These are phyloP conservation scores for Nymphalis urticae DNA, from an alignment of 2,888 invertebrate species.

Conservation along the genomic window DNA sequence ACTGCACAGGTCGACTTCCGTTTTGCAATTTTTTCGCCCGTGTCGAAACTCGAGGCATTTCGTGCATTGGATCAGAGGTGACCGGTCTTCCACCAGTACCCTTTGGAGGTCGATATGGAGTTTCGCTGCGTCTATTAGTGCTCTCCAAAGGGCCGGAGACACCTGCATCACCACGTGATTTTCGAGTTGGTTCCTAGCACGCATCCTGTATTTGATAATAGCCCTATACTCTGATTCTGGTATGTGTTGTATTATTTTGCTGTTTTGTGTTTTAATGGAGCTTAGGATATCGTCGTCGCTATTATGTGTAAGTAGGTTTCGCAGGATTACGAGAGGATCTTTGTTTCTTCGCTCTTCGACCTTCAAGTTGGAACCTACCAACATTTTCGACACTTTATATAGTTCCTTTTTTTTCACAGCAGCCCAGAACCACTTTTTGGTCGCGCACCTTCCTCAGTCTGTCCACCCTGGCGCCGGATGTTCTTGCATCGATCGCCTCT, in stretches of 20 bases:
- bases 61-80: slow-evolving; percentile 37
- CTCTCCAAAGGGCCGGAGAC: slow-evolving; percentile 14
- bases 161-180: slow-evolving; percentile 14
- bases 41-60: slow-evolving; percentile 30
- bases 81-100: slow-evolving; percentile 30
- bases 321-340: not conserved
- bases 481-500: not conserved
- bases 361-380: not conserved
- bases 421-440: not conserved
- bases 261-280: not conserved
- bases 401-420: not conserved
- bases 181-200: slow-evolving; percentile 18
- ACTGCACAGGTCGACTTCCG: not conserved
- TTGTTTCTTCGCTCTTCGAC: not conserved
- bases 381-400: not conserved
- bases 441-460: not conserved
- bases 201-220: too few relatives aligned
- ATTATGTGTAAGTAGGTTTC: not conserved
- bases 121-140: not conserved
- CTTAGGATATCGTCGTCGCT: not conserved
- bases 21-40: not conserved
- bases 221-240: not conserved
- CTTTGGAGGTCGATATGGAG: slow-evolving; percentile 19
- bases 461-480: not conserved
- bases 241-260: not conserved